A percentile compares a stretch with the other conserved stretches of the same genome.
phyloP scores from a whole-genome alignment of 2,888 invertebrate species.

The Ectemnius continuus region DNA sequence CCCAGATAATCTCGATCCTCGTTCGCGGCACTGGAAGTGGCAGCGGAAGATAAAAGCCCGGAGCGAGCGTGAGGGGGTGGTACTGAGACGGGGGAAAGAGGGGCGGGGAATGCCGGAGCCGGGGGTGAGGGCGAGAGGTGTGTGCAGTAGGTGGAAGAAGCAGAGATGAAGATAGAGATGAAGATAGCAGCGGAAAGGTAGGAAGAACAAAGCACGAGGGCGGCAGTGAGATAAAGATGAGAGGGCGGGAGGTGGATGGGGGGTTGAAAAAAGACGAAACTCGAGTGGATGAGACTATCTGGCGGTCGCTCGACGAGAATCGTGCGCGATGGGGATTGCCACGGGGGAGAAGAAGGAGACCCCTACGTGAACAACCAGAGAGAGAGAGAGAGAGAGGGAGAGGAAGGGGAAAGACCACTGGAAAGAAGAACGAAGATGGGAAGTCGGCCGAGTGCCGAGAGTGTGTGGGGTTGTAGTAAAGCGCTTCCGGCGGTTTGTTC shows the following conservation, averaged over 20 bases:
- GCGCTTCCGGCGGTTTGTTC: slow-evolving; percentile 38
- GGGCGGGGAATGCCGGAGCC: no score
- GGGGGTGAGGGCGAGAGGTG: no score
- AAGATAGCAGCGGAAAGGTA: slow-evolving; percentile 27
- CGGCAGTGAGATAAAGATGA: neutral
- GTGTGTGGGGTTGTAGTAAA: slow-evolving; percentile 11
- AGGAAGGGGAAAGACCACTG: slow-evolving; percentile 16
- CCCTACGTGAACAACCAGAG: neutral
- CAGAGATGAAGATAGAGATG: slow-evolving; percentile 32
- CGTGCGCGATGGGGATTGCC: neutral
- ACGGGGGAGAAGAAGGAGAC: neutral
- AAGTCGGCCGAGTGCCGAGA: neutral
- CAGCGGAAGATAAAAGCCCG: slow-evolving; percentile 23
- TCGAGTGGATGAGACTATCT: slow-evolving; percentile 29
- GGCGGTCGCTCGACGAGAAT: slow-evolving; percentile 31
- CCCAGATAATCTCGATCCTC: slow-evolving; percentile 52
- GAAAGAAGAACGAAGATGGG: neutral
- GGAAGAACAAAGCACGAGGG: slow-evolving; percentile 26
- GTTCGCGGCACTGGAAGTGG: slow-evolving; percentile 31
- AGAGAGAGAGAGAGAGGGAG: slow-evolving; percentile 3
- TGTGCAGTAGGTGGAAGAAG: neutral
- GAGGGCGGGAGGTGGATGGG: neutral
- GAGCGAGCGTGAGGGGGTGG: neutral
- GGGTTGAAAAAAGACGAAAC: slow-evolving; percentile 14
- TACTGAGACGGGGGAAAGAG: no score